A percentile compares a stretch with the other conserved stretches of the same genome.
Evolutionary conservation across 64 coral and sea anemone species (phyloP).

Genomic region (Orbicella faveolata): DNA sequence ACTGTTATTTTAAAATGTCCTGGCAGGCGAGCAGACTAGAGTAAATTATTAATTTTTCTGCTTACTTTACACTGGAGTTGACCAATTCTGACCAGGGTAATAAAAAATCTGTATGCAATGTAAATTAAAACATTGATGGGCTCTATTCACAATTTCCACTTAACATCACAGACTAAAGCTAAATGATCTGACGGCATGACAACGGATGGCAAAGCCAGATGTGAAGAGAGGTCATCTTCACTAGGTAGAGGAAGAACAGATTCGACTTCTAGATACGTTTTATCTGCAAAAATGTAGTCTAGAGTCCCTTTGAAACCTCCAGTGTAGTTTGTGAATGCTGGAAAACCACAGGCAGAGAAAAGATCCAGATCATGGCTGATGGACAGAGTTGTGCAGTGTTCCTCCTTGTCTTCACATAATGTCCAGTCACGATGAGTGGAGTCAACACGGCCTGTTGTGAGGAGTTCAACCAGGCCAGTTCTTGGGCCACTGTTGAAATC

Average conservation of each 20-base stretch:
- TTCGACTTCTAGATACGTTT: constrained; percentile 69
- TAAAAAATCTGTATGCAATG: too few species aligned
- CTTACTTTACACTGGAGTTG: too few species aligned
- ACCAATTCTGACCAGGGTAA: too few species aligned
- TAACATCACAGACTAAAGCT: constrained; percentile 95
- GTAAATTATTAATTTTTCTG: too few species aligned
- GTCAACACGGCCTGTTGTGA: constrained; percentile 52
- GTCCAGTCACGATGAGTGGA: constrained; percentile 75
- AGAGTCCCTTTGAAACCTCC: constrained; percentile 74
- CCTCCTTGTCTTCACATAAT: constrained; percentile 68
- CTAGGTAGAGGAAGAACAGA: constrained; percentile 82
- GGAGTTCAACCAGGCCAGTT: constrained; percentile 64
- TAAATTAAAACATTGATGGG: background rate
- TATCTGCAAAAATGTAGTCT: constrained; percentile 93
- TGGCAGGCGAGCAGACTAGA: too few species aligned
- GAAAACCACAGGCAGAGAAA: constrained; percentile 64
- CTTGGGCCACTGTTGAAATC: constrained; percentile 90
- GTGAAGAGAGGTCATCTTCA: constrained; percentile 63
- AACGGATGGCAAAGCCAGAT: constrained; percentile 85
- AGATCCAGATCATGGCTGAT: constrained; percentile 62
- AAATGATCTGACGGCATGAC: constrained; percentile 96
- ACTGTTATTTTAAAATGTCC: too few species aligned
- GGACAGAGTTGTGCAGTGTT: constrained; percentile 69
- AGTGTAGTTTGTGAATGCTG: constrained; percentile 88
- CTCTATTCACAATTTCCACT: constrained; percentile 57